Evolutionary conservation across 2,888 invertebrate genomes (phyloP).

Genomic region (Stegana nigrithorax): DNA sequence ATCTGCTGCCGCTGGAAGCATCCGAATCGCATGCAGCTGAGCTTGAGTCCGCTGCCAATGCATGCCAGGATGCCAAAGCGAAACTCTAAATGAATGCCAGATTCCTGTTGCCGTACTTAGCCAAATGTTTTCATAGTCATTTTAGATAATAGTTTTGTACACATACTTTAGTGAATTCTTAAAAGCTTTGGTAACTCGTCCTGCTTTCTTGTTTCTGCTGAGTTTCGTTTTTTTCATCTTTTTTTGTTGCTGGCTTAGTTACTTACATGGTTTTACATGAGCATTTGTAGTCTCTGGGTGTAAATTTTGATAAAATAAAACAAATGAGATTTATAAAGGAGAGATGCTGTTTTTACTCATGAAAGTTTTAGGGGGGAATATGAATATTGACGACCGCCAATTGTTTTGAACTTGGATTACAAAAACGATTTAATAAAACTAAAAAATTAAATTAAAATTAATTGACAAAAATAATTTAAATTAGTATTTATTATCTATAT

Average conservation of each 20-base stretch:
- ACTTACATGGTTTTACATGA: too few species aligned
- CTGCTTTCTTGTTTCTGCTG: too few species aligned
- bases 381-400: too few species aligned
- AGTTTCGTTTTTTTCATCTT: background rate
- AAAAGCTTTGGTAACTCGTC: background rate
- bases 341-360: too few species aligned
- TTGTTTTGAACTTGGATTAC: too few species aligned
- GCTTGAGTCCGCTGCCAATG: background rate
- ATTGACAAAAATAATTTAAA: too few species aligned
- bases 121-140: background rate
- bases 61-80: background rate
- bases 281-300: too few species aligned
- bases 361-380: too few species aligned
- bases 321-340: too few species aligned
- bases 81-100: background rate
- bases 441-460: too few species aligned
- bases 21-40: background rate
- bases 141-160: background rate
- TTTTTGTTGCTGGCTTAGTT: background rate
- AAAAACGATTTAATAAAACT: too few species aligned
- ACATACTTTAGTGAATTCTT: background rate
- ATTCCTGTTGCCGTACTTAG: background rate
- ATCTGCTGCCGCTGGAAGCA: constrained; percentile 72
- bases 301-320: background rate
- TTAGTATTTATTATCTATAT: too few species aligned